Conservation (phyloP, 1,140 invertebrate genomes). For the Heliconius eleuchia region DNA sequence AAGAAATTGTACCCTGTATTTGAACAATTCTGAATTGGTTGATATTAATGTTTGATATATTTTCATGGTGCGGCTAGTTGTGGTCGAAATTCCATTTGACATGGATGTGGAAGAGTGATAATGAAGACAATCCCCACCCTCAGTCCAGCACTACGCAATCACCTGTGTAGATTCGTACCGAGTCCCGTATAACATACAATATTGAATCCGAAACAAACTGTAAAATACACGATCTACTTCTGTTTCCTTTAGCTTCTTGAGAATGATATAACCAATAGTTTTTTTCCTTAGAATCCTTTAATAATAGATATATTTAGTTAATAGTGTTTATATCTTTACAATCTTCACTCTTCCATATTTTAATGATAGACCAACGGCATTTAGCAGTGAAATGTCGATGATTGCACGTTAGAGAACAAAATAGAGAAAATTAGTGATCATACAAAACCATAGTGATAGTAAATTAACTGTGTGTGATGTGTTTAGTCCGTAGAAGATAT, state of each 20-base stretch:
- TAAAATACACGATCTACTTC: constrained; percentile 50
- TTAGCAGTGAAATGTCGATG: constrained; percentile 56
- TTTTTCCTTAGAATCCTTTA: constrained; percentile 44
- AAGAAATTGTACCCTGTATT: constrained; percentile 37
- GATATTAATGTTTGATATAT: constrained; percentile 44
- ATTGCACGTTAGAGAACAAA: constrained; percentile 73
- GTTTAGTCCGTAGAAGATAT: constrained; percentile 53
- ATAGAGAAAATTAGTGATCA: constrained; percentile 58
- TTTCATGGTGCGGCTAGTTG: constrained; percentile 66
- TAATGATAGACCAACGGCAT: constrained; percentile 60
- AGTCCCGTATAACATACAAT: constrained; percentile 31
- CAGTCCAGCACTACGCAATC: constrained; percentile 51
- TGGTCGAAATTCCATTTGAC: constrained; percentile 68
- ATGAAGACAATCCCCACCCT: constrained; percentile 40
- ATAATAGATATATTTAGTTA: constrained; percentile 42
- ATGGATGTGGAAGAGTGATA: constrained; percentile 80
- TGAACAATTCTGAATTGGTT: constrained; percentile 41
- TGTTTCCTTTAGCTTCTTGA: constrained; percentile 45
- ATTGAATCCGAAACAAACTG: constrained; percentile 35
- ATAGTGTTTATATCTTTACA: constrained; percentile 64
- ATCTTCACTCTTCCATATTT: constrained; percentile 80
- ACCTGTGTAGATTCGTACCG: constrained; percentile 38
- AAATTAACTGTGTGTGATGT: constrained; percentile 67
- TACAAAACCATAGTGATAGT: constrained; percentile 57
- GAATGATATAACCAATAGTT: constrained; percentile 48